A percentile compares a stretch with the other conserved stretches of the same genome.
Evolutionary conservation across 2,113 vertebrate genomes (phyloP).

Genomic region (Mesitornis unicolor): DNA sequence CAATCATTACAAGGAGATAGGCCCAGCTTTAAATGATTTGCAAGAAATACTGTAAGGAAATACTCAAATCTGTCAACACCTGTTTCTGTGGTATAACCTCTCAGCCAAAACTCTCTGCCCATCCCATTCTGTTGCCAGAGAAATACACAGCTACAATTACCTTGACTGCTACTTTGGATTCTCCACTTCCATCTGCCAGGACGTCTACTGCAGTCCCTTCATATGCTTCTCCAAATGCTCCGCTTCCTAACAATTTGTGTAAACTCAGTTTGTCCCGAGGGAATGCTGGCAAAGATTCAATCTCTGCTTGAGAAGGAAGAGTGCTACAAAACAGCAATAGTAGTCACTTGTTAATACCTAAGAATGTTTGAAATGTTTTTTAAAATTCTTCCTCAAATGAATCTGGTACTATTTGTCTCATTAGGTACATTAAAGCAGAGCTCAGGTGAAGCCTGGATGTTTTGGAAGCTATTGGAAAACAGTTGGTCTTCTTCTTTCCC

Average conservation of each 20-base stretch:
- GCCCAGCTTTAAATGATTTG: not conserved
- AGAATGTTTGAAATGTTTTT: not conserved
- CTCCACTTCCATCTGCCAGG: slow-evolving; percentile 57
- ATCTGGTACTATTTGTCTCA: not conserved
- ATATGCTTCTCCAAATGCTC: slow-evolving; percentile 82
- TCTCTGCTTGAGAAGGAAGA: slow-evolving; percentile 73
- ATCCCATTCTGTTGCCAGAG: not conserved
- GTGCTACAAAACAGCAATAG: slow-evolving; percentile 60
- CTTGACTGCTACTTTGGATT: slow-evolving; percentile 79
- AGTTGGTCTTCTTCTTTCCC: not conserved
- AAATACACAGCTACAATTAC: slow-evolving; percentile 14
- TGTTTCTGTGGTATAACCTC: not conserved
- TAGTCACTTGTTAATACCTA: not conserved
- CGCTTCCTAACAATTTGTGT: slow-evolving; percentile 74
- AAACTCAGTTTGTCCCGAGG: slow-evolving; percentile 74
- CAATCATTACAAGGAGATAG: not conserved
- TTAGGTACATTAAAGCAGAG: not conserved
- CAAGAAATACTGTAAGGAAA: not conserved
- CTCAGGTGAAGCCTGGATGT: not conserved
- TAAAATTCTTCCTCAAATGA: not conserved
- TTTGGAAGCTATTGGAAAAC: not conserved
- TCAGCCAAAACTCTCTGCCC: not conserved
- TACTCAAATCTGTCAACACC: not conserved
- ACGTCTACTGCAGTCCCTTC: slow-evolving; percentile 73
- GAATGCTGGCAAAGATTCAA: slow-evolving; percentile 73